These are phyloP conservation scores for Botrylloides violaceus DNA, from an alignment of 23 tunicate genomes.

Conservation along the genomic window DNA sequence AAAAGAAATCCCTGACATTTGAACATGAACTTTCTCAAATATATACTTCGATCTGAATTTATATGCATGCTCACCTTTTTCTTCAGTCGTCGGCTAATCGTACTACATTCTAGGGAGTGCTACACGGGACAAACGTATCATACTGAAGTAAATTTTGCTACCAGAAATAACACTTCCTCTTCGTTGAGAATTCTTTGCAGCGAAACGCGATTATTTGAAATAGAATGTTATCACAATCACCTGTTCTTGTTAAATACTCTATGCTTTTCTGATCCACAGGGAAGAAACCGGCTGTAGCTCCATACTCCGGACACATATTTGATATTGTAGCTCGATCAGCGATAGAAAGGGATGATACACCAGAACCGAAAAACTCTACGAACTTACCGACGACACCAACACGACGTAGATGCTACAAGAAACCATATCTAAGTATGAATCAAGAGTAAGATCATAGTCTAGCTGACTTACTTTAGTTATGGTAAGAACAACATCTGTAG, in stretches of 20 bases:
- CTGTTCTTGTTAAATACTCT: constrained; percentile 92
- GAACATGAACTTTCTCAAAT: no score
- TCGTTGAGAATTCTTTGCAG: no score
- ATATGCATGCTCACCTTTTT: no score
- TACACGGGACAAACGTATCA: no score
- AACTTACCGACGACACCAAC: constrained; percentile 98
- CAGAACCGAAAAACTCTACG: constrained; percentile 98
- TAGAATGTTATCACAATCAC: constrained; percentile 8
- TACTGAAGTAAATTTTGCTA: no score
- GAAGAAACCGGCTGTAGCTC: constrained; percentile 97
- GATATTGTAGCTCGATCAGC: constrained; percentile 98
- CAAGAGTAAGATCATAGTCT: background rate
- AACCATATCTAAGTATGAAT: background rate
- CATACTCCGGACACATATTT: constrained; percentile 99
- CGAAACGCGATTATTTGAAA: background rate
- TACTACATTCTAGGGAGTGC: no score
- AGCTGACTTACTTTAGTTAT: constrained; percentile 68
- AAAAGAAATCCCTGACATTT: no score
- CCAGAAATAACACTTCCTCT: no score
- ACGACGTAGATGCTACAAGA: constrained; percentile 69
- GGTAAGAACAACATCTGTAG: constrained; percentile 95
- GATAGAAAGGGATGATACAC: constrained; percentile 81
- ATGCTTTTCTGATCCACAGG: constrained; percentile 83
- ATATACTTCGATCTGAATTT: no score
- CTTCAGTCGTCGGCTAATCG: no score